Conservation (phyloP, 2,797 vertebrate species). For the Garrulus glandarius region DNA sequence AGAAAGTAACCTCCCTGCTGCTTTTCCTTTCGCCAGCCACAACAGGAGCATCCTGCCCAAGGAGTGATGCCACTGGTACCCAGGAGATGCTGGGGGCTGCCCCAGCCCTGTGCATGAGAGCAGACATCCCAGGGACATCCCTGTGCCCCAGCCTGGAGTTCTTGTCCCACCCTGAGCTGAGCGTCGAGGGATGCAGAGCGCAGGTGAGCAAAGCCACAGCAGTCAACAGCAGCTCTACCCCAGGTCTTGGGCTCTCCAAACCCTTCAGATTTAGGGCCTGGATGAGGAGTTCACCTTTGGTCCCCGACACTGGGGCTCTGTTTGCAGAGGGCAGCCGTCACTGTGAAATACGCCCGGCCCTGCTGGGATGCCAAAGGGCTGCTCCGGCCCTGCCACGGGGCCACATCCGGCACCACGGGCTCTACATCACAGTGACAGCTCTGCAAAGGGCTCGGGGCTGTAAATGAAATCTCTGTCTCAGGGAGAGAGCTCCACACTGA, state of each 20-base stretch:
- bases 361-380: background rate
- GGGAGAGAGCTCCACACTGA: background rate
- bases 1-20: background rate
- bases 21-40: background rate
- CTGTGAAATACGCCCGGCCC: background rate
- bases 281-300: background rate
- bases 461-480: background rate
- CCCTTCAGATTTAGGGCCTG: background rate
- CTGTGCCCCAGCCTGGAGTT: background rate
- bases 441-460: background rate
- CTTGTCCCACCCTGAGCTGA: background rate
- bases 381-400: background rate
- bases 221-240: rapidly evolving
- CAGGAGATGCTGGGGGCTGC: background rate
- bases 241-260: background rate
- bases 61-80: background rate
- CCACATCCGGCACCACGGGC: rapidly evolving
- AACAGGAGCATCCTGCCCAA: background rate
- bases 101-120: background rate
- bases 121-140: rapidly evolving
- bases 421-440: background rate
- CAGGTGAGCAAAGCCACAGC: background rate
- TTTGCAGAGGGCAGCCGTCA: background rate
- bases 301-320: background rate
- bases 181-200: background rate